Evolutionary conservation across 2,888 invertebrate genomes (phyloP).

Genomic region (Archips xylosteana): DNA sequence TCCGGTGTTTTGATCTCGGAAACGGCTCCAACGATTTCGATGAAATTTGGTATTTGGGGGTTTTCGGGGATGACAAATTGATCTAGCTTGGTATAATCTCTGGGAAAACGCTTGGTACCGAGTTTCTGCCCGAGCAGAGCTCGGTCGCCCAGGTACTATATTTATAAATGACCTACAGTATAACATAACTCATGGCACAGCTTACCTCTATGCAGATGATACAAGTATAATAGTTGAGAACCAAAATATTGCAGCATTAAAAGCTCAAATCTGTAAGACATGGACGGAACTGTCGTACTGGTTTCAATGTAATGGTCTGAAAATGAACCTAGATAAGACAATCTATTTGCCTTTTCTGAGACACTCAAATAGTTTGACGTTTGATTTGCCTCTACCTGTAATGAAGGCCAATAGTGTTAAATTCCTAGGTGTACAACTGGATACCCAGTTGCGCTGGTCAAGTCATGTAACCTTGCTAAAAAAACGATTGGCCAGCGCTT

Average conservation of each 20-base stretch:
- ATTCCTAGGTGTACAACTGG: constrained; percentile 2
- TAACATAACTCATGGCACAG: not conserved
- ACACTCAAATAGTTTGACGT: not conserved
- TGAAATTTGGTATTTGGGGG: too few relatives aligned
- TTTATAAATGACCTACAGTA: constrained; percentile 7
- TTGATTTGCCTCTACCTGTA: too few relatives aligned
- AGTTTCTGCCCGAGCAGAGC: too few relatives aligned
- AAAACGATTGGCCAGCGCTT: constrained; percentile 4
- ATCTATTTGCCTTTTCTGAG: not conserved
- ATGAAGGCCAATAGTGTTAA: not conserved
- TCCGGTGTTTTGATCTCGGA: too few relatives aligned
- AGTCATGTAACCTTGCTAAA: not conserved
- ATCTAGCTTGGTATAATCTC: too few relatives aligned
- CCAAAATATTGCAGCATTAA: not conserved
- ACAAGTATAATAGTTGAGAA: not conserved
- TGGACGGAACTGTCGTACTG: not conserved
- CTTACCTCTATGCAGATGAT: constrained; percentile 2
- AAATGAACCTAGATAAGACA: not conserved
- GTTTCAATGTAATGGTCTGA: not conserved
- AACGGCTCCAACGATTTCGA: too few relatives aligned
- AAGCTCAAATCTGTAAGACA: not conserved
- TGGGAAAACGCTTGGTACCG: too few relatives aligned
- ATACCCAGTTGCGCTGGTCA: not conserved
- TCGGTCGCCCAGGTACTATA: too few relatives aligned
- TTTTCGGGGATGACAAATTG: too few relatives aligned